Evolutionary conservation across 2,888 invertebrate species (phyloP).

Genomic region (Myopa testacea): DNA sequence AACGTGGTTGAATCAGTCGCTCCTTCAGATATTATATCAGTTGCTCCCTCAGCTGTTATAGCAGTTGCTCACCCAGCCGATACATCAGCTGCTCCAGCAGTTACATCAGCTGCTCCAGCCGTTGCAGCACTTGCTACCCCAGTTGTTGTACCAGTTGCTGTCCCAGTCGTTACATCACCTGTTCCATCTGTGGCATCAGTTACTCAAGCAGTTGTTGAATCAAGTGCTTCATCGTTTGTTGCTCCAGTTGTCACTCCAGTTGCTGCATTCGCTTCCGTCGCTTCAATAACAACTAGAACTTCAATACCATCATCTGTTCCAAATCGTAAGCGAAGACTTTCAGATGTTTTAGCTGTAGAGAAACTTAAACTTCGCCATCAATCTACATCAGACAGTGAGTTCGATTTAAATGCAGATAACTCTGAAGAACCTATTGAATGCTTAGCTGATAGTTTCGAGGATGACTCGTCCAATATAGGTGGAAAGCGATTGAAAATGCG

Average conservation of each 20-base stretch:
- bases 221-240: no score
- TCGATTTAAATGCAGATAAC: constrained; percentile 68
- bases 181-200: neutral
- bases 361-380: constrained; percentile 50
- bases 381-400: constrained; percentile 64
- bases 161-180: no score
- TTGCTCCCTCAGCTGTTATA: no score
- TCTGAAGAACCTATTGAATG: constrained; percentile 65
- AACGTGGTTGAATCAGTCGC: no score
- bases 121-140: no score
- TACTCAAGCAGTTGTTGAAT: no score
- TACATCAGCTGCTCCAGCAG: no score
- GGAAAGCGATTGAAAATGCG: constrained; percentile 67
- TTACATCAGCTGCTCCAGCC: no score
- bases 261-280: neutral
- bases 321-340: constrained; percentile 63
- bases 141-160: no score
- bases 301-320: constrained; percentile 27
- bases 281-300: neutral
- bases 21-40: no score
- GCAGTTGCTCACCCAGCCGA: no score
- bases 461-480: constrained; percentile 61
- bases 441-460: constrained; percentile 40
- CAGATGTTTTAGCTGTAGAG: constrained; percentile 53
- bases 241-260: no score